Base-by-base conservation (phyloP, 1,140 invertebrate species). In the Drosophila sechellia region DNA sequence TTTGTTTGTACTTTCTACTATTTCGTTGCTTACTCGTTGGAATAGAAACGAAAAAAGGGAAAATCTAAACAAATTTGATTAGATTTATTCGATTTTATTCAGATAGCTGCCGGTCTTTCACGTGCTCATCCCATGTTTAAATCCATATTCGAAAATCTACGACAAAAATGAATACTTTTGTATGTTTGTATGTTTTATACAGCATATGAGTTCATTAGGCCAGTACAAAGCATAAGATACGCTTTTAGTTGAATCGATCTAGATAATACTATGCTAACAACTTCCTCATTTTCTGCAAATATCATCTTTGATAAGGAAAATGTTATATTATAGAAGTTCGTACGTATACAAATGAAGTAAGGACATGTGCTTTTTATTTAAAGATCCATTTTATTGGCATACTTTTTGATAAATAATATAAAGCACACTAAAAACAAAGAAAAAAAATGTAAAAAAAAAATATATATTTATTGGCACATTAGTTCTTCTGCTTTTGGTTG, bases 401-500 rank as follows among this genome's bases (percentile, higher is more conserved):
- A 25, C 25, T 27, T 48, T 25, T 27, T 27, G 20, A 22, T 27
- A 25, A 25, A 27, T 8, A 27, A 27, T 20, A 50, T 35, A 50
- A 6, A 49, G 12, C 20, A 12, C 12, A 40, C 49, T 37, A 22
- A 4, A 17, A 42, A 58, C 39, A 75, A 60, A 65, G 58, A 65
- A 78, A 53, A 55, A 63, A 22, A 39, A 42, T 12, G 25, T 10
- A 0, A 35, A 17, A n/a, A 17, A 17, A 5, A 5, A 20, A 25
- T 11, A 12, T 35, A 22, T 5, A 3, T 2, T 10, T 8, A 2
- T 13, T 46, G 17, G 34, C 15, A n/a, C 5, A 12, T 37, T 54
- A 68, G n/a, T 78, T 35, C 45, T n/a, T 27, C 46, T 63, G 65
- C 43, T 74, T 69, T 25, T 72, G 56, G 48, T 27, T 60, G 56